phyloP scores from a whole-genome alignment of 2,888 invertebrate species.

The Trimorus sp. region DNA sequence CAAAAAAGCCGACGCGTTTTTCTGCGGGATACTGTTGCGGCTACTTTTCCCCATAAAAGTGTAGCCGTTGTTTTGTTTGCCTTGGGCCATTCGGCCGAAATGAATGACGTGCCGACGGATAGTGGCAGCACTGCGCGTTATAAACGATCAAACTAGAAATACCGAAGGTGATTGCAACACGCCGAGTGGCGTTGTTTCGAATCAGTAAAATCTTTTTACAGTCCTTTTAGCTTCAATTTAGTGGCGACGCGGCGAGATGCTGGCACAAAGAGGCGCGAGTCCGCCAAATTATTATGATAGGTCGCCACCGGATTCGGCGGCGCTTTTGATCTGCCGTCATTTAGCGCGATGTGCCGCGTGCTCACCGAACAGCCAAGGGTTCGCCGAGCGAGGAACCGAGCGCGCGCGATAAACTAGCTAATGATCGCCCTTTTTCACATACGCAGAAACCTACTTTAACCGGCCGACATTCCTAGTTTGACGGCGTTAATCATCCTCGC shows the following conservation, averaged over 20 bases:
- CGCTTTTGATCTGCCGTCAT: constrained; percentile 80
- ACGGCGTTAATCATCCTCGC: constrained; percentile 45
- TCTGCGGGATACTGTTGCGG: constrained; percentile 36
- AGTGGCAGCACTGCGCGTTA: constrained; percentile 55
- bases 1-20: constrained; percentile 44
- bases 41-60: constrained; percentile 55
- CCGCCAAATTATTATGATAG: constrained; percentile 82
- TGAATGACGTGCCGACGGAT: constrained; percentile 63
- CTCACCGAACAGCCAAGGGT: neutral
- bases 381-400: neutral
- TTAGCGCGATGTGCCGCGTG: constrained; percentile 78
- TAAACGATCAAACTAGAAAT: constrained; percentile 65
- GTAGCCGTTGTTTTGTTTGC: constrained; percentile 49
- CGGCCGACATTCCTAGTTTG: constrained; percentile 41
- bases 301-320: constrained; percentile 81
- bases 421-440: constrained; percentile 65
- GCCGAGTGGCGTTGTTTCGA: constrained; percentile 66
- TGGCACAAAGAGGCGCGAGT: constrained; percentile 81
- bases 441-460: constrained; percentile 58
- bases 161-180: constrained; percentile 67
- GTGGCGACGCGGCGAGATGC: constrained; percentile 68
- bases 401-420: constrained; percentile 63
- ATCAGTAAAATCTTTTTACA: constrained; percentile 79
- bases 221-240: constrained; percentile 78
- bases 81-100: constrained; percentile 51